phyloP scores from a whole-genome alignment of 2,888 invertebrate species.

The Idaea straminata region DNA sequence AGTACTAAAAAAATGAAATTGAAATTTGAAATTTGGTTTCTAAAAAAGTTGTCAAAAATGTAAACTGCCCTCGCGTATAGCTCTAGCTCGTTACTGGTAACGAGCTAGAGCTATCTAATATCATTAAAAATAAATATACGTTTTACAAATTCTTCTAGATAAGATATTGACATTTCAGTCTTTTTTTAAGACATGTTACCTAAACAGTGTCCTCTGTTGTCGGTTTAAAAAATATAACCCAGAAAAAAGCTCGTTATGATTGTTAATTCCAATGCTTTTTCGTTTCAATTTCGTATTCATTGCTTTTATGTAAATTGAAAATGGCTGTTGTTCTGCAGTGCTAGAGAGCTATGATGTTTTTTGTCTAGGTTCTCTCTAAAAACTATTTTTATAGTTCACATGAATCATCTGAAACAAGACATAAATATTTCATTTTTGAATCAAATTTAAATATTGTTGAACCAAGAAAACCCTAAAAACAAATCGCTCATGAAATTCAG shows the following conservation, averaged over 20 bases:
- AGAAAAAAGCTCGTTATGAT: neutral
- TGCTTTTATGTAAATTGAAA: neutral
- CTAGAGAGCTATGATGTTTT: neutral
- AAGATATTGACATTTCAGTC: too few species aligned
- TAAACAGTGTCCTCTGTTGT: neutral
- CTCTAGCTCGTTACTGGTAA: too few species aligned
- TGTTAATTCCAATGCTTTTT: neutral
- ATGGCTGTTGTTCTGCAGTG: neutral
- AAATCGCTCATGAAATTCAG: neutral
- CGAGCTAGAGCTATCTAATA: neutral
- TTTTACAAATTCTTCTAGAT: neutral
- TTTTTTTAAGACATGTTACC: neutral
- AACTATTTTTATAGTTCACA: neutral
- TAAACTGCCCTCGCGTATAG: neutral
- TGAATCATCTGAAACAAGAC: neutral
- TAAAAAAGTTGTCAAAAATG: neutral
- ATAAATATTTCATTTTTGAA: neutral
- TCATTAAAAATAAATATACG: neutral
- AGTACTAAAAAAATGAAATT: too few species aligned
- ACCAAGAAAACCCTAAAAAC: neutral
- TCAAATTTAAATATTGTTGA: neutral
- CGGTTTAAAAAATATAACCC: neutral
- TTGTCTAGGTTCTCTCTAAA: neutral
- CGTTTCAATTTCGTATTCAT: neutral
- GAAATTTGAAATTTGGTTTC: neutral